Conservation (phyloP, 2,888 invertebrate genomes). For the Xestia rhomboidea region DNA sequence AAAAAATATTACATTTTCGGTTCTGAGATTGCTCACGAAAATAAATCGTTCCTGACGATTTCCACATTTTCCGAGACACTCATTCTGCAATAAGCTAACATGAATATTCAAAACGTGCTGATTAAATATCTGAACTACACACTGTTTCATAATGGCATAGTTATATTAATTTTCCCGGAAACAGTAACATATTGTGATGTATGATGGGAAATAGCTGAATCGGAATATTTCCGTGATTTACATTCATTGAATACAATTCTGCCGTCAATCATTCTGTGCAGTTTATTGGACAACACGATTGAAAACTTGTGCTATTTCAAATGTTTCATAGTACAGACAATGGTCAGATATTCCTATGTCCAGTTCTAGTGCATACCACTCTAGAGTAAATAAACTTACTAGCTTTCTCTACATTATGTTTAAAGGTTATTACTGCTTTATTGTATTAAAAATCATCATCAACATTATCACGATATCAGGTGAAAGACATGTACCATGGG, state of each 20-base stretch:
- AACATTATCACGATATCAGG: neutral
- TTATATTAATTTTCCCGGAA: slow-evolving; percentile 19
- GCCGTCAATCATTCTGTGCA: neutral
- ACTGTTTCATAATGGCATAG: neutral
- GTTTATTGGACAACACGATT: neutral
- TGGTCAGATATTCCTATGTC: neutral
- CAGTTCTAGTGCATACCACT: neutral
- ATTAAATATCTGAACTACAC: neutral
- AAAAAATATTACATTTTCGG: no score
- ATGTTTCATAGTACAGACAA: neutral
- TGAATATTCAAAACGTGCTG: neutral
- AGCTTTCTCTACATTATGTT: neutral
- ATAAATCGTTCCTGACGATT: neutral
- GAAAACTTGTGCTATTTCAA: neutral
- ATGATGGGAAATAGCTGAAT: neutral
- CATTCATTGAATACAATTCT: slow-evolving; percentile 2
- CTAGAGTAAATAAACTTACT: neutral
- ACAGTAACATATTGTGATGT: neutral
- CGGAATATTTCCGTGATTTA: slow-evolving; percentile 14
- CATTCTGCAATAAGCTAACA: neutral
- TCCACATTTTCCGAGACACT: neutral
- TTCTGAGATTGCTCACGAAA: no score
- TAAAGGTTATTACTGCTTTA: no score
- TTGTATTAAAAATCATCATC: neutral
- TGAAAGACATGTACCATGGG: neutral